Percentiles rank a stretch among this genome's conserved stretches.
These are phyloP conservation scores for Philopotamus ludificatus DNA, from an alignment of 1,140 invertebrate species.

Conservation along the genomic window DNA sequence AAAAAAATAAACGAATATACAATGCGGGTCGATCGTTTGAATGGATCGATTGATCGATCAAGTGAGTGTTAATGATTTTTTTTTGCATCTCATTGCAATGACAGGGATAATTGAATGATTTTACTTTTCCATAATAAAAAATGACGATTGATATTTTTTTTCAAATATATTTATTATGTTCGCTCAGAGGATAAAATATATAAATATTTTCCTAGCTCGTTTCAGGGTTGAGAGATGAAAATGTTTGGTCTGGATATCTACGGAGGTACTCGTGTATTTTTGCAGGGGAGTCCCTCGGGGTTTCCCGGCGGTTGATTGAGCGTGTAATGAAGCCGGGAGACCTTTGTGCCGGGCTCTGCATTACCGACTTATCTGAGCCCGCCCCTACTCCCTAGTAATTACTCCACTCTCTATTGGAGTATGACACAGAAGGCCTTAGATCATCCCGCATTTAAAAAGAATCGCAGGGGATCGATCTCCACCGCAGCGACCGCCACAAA, in stretches of 20 bases:
- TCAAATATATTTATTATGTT: background rate
- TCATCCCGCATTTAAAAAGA: too few relatives aligned
- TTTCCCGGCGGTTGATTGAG: conserved; percentile 34
- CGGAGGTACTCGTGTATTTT: too few relatives aligned
- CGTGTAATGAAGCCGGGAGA: conserved; percentile 39
- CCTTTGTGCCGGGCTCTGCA: conserved; percentile 36
- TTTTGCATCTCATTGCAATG: too few relatives aligned
- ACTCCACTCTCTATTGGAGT: conserved; percentile 30
- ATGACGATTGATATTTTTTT: too few relatives aligned
- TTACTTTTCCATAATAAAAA: too few relatives aligned
- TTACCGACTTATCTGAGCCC: conserved; percentile 29
- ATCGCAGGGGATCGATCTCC: too few relatives aligned
- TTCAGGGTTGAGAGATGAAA: background rate
- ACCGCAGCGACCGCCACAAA: too few relatives aligned
- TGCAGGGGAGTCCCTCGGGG: background rate
- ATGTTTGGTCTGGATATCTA: background rate
- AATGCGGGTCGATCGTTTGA: background rate
- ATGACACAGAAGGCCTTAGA: background rate
- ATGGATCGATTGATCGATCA: background rate
- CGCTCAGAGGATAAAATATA: too few relatives aligned
- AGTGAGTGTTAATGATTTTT: too few relatives aligned
- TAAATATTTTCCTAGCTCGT: background rate
- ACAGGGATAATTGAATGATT: too few relatives aligned
- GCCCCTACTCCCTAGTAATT: conserved; percentile 32
- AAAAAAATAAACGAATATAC: too few relatives aligned